Evolutionary conservation across 2,797 vertebrate genomes (phyloP).

Genomic region (Crenuchus spilurus): DNA sequence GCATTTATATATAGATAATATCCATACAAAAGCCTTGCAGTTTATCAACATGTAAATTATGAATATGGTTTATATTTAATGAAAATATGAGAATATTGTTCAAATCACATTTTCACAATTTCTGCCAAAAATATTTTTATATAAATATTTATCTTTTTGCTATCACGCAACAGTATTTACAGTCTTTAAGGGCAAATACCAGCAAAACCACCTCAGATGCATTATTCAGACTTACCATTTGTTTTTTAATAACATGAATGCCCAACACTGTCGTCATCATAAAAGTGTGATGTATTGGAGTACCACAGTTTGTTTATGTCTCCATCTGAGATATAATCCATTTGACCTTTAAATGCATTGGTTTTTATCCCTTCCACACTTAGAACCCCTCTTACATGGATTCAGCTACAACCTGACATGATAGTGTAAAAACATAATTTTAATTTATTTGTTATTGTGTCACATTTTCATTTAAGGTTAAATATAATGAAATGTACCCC

Average conservation of each 20-base stretch:
- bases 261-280: too few species aligned
- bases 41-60: background rate
- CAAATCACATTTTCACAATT: background rate
- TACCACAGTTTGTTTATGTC: too few species aligned
- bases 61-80: background rate
- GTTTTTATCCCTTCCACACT: too few species aligned
- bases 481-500: too few species aligned
- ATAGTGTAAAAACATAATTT: too few species aligned
- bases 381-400: too few species aligned
- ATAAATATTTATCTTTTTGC: background rate
- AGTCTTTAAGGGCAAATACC: background rate
- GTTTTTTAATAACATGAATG: background rate
- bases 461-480: too few species aligned
- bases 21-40: background rate
- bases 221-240: background rate
- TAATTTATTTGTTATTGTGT: too few species aligned
- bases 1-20: background rate
- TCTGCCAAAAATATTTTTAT: background rate
- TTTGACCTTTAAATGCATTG: too few species aligned
- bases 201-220: background rate
- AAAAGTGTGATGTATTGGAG: too few species aligned
- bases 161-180: background rate
- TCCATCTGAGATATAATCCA: too few species aligned
- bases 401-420: too few species aligned
- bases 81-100: background rate